Conservation (phyloP, 35 echinoderm and acorn worm genomes). For the Holothuria glaberrima region DNA sequence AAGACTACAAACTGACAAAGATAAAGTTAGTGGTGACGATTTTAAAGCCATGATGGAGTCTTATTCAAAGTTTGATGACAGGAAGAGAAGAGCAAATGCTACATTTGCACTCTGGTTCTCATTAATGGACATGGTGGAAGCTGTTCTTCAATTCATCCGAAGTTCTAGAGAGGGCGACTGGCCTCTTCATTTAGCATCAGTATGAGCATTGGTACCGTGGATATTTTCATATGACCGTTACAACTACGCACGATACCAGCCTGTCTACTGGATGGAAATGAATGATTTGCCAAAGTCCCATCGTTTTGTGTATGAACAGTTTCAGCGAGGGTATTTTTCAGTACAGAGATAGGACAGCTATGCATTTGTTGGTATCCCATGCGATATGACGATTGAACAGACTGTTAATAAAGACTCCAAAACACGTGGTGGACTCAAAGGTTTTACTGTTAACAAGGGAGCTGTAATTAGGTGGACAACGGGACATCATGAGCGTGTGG, state of each 20-base stretch:
- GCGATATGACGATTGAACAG: constrained; percentile 58
- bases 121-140: constrained; percentile 62
- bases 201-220: constrained; percentile 55
- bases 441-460: constrained; percentile 67
- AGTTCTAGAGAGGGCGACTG: constrained; percentile 70
- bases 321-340: constrained; percentile 37
- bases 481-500: constrained; percentile 62
- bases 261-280: constrained; percentile 60
- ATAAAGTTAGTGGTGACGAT: not conserved
- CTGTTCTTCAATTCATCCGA: constrained; percentile 51
- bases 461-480: constrained; percentile 62
- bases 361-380: constrained; percentile 33
- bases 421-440: constrained; percentile 47
- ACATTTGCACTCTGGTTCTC: constrained; percentile 64
- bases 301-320: not conserved
- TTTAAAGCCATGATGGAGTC: not conserved
- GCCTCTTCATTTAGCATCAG: constrained; percentile 63
- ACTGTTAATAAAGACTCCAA: constrained; percentile 52
- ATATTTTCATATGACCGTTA: constrained; percentile 60
- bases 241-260: constrained; percentile 68
- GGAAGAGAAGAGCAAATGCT: not conserved
- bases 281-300: not conserved
- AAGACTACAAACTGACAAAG: not conserved
- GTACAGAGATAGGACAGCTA: constrained; percentile 37
- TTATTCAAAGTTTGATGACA: constrained; percentile 22